phyloP scores from a whole-genome alignment of 2,888 invertebrate genomes.

The Cosmia pyralina region DNA sequence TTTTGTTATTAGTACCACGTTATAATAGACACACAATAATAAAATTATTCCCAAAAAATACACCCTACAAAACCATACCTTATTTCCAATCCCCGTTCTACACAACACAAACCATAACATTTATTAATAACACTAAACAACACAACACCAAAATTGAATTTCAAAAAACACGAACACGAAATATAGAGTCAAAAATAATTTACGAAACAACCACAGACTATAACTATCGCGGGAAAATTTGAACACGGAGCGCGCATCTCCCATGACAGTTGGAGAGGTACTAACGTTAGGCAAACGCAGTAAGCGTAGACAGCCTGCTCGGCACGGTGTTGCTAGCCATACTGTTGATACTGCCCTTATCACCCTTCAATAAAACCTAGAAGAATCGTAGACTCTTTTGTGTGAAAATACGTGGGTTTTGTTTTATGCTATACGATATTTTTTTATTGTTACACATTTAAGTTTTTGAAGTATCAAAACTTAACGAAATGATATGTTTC shows the following conservation, averaged over 20 bases:
- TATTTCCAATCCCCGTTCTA: neutral
- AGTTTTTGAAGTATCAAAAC: neutral
- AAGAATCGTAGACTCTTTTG: slow-evolving; percentile 2
- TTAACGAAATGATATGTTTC: neutral
- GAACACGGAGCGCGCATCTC: slow-evolving; percentile 29
- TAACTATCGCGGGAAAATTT: slow-evolving; percentile 44
- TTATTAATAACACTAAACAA: neutral
- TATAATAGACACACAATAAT: too few relatives aligned
- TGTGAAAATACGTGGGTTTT: neutral
- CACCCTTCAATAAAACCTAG: slow-evolving; percentile 25
- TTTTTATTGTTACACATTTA: neutral
- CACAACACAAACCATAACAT: slow-evolving; percentile 2
- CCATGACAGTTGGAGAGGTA: slow-evolving; percentile 23
- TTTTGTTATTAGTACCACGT: too few relatives aligned
- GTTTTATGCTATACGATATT: neutral
- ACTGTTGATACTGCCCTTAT: slow-evolving; percentile 33
- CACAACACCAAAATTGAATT: slow-evolving; percentile 12
- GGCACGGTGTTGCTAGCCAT: slow-evolving; percentile 32
- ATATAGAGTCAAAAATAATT: slow-evolving; percentile 16
- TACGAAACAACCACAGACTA: slow-evolving; percentile 30
- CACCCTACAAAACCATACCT: slow-evolving; percentile 20
- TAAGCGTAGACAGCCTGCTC: slow-evolving; percentile 21
- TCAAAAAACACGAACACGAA: neutral
- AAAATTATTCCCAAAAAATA: neutral
- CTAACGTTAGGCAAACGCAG: slow-evolving; percentile 37